Conservation (phyloP, 2,888 invertebrate genomes). For the Sympetrum striolatum region DNA sequence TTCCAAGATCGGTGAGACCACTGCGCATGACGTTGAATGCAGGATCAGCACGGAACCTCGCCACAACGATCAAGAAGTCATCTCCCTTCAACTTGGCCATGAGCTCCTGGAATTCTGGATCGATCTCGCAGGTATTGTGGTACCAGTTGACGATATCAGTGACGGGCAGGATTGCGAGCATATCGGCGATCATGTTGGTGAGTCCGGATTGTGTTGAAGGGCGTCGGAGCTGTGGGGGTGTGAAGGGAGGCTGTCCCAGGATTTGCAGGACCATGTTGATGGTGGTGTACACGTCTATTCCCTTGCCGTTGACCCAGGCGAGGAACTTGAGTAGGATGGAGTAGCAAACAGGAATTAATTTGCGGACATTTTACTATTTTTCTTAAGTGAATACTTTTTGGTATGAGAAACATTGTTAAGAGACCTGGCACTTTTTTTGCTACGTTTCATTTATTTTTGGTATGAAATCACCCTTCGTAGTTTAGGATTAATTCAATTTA, state of each 20-base stretch:
- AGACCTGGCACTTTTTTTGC: too few relatives aligned
- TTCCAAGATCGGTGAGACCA: background rate
- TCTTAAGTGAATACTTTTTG: too few relatives aligned
- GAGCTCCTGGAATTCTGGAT: conserved; percentile 17
- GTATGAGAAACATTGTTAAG: too few relatives aligned
- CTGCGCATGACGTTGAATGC: background rate
- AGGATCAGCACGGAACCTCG: background rate
- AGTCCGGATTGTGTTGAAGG: background rate
- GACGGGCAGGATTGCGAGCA: conserved; percentile 52
- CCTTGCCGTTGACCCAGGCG: background rate
- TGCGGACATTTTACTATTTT: too few relatives aligned
- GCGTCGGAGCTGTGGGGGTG: background rate
- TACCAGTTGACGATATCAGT: conserved; percentile 53
- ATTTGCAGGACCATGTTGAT: conserved; percentile 51
- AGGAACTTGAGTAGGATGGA: too few relatives aligned
- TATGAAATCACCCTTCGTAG: too few relatives aligned
- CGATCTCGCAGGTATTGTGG: background rate
- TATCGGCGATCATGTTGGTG: conserved; percentile 52
- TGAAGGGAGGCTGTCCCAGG: conserved; percentile 50
- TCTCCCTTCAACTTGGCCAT: background rate
- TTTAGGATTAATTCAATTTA: too few relatives aligned
- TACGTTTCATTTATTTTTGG: too few relatives aligned
- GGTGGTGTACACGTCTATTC: conserved; percentile 51
- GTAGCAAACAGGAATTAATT: too few relatives aligned
- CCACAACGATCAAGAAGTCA: background rate